Base-by-base conservation (phyloP, 1,140 invertebrate genomes). In the Bombus terrestris region DNA sequence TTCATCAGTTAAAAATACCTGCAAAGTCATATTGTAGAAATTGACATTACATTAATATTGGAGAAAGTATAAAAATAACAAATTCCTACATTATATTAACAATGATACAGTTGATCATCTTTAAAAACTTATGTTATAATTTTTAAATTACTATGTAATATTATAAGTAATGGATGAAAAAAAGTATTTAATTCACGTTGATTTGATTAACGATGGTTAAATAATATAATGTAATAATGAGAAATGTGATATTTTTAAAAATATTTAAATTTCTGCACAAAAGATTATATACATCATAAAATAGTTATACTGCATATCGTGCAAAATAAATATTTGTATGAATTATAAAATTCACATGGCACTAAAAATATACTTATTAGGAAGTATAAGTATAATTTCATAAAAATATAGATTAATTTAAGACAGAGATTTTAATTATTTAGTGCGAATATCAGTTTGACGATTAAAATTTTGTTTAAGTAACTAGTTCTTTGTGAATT, bases 221-320 rank as follows among this genome's bases (percentile, higher is more conserved):
- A 4, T 43, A 68, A 57, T 8, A 10, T 41, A 68, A 66, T n/a
- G 66, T n/a, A 41, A 37, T 39, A 35, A 62, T 59, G 37, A 59
- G 8, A 28, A 22, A 71, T 72, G 77, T 85, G 77, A 85, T 80
- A 84, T 57, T 71, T 78, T 78, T 1, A 76, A 41, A 53, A 78
- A 78, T 39, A 72, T 72, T 85, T 62, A 62, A 73, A 73, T 71
- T 28, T 28, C 35, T 80, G 76, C 83, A 80, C 83, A 85, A 85
- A 80, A 80, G 39, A 41, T 39, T 71, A 35, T 53, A 32, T 79
- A 62, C 53, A 53, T 37, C 18, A 57, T 57, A 57, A 72, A 53
- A 18, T 71, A 15, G 13, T 41, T 13, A 64, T 32, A 13, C 9
- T 64, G 68, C 53, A 80, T 80, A 84, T 80, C 32, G 28, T 22